Evolutionary conservation across 2,113 vertebrate genomes (phyloP).

Genomic region (Columba janthina): DNA sequence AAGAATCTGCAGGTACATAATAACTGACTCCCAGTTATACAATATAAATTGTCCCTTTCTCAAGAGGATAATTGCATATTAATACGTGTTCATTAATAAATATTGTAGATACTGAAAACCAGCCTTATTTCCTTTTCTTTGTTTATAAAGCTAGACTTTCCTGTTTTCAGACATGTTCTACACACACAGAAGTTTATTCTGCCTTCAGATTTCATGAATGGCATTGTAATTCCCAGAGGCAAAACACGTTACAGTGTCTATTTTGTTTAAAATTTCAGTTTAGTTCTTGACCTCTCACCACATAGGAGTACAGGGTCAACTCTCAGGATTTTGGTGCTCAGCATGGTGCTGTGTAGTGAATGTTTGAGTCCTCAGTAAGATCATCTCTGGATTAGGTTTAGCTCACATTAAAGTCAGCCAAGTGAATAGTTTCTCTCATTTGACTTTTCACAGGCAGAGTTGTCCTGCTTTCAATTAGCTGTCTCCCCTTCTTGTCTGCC

Average conservation of each 20-base stretch:
- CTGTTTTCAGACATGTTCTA: neutral
- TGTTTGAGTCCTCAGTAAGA: neutral
- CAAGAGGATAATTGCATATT: neutral
- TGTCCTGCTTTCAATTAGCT: conserved; percentile 10
- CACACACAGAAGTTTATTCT: neutral
- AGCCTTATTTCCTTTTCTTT: neutral
- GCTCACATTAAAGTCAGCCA: neutral
- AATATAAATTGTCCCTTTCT: neutral
- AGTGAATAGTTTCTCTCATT: neutral
- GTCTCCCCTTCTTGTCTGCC: fast-evolving
- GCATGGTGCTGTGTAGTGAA: neutral
- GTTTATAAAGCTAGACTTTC: neutral
- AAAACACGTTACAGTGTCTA: neutral
- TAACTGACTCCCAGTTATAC: neutral
- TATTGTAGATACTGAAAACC: neutral
- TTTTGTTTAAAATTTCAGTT: neutral
- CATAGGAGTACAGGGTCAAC: neutral
- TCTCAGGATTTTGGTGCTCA: neutral
- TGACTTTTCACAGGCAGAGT: neutral
- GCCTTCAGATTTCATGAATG: neutral
- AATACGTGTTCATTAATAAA: neutral
- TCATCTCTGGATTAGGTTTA: neutral
- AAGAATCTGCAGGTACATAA: neutral
- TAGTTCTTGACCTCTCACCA: neutral
- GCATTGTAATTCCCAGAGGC: neutral